phyloP scores from a whole-genome alignment of 2,888 invertebrate species.

The Agriotes lineatus region DNA sequence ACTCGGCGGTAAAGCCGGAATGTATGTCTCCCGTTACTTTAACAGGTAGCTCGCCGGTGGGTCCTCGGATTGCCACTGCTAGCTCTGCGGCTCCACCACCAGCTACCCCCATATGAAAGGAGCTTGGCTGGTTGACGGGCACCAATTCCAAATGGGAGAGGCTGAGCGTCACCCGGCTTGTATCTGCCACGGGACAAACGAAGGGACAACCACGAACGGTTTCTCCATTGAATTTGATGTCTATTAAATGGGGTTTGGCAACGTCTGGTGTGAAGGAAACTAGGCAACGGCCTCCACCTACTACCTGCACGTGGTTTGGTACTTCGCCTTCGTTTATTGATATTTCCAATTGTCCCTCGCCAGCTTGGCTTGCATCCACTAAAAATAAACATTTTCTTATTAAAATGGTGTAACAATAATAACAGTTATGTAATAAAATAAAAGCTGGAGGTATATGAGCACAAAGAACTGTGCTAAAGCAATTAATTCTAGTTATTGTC shows the following conservation, averaged over 20 bases:
- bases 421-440: no score
- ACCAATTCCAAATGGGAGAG: constrained; percentile 84
- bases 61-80: constrained; percentile 91
- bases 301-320: constrained; percentile 97
- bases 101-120: constrained; percentile 84
- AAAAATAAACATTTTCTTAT: no score
- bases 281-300: constrained; percentile 93
- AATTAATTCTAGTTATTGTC: no score
- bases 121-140: constrained; percentile 84
- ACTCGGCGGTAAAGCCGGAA: constrained; percentile 90
- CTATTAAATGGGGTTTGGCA: constrained; percentile 91
- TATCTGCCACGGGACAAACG: constrained; percentile 86
- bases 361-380: constrained; percentile 99
- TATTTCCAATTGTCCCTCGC: constrained; percentile 99
- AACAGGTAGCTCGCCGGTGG: constrained; percentile 87
- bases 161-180: constrained; percentile 80
- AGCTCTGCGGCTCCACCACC: constrained; percentile 84
- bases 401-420: no score
- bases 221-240: constrained; percentile 96
- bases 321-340: constrained; percentile 99
- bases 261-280: constrained; percentile 95
- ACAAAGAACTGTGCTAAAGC: no score
- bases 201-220: constrained; percentile 93
- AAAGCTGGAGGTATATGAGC: no score
- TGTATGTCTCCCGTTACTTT: constrained; percentile 90